Conservation (phyloP, 2,888 invertebrate genomes). For the Pandemis heparana region DNA sequence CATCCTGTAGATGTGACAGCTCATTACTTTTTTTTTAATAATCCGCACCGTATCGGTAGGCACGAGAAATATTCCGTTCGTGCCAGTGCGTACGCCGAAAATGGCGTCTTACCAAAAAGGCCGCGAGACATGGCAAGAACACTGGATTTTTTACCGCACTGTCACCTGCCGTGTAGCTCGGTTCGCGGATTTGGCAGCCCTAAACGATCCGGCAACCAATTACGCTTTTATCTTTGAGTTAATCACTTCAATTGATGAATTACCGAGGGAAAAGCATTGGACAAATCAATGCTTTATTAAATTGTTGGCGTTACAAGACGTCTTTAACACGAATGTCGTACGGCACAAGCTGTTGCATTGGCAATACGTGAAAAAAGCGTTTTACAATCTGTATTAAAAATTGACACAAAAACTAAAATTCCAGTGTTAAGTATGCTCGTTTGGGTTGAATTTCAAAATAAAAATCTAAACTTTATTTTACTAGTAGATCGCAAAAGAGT, state of each 20-base stretch:
- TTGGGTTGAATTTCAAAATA: too few species aligned
- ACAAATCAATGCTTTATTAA: slow-evolving; percentile 37
- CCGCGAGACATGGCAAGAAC: slow-evolving; percentile 52
- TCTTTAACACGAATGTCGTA: background rate
- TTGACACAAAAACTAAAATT: too few species aligned
- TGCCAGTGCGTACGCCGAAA: slow-evolving; percentile 47
- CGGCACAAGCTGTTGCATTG: background rate
- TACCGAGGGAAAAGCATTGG: slow-evolving; percentile 20
- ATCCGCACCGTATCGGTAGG: background rate
- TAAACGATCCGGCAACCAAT: slow-evolving; percentile 28
- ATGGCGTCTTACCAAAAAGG: slow-evolving; percentile 56
- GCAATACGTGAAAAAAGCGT: background rate
- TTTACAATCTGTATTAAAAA: background rate
- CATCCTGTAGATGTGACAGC: slow-evolving; percentile 62
- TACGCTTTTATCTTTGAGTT: slow-evolving; percentile 32
- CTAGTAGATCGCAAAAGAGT: too few species aligned
- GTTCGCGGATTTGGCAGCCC: slow-evolving; percentile 26
- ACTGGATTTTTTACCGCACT: slow-evolving; percentile 61
- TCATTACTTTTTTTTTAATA: slow-evolving; percentile 58
- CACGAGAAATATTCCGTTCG: slow-evolving; percentile 35
- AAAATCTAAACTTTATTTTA: too few species aligned
- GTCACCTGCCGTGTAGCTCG: slow-evolving; percentile 61
- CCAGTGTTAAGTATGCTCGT: too few species aligned
- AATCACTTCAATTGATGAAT: slow-evolving; percentile 39
- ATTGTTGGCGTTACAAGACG: slow-evolving; percentile 5